Percentiles rank a stretch among this genome's conserved stretches.
Conservation (phyloP, 53 echinoderm and acorn worm species). For the Henricia sp. region DNA sequence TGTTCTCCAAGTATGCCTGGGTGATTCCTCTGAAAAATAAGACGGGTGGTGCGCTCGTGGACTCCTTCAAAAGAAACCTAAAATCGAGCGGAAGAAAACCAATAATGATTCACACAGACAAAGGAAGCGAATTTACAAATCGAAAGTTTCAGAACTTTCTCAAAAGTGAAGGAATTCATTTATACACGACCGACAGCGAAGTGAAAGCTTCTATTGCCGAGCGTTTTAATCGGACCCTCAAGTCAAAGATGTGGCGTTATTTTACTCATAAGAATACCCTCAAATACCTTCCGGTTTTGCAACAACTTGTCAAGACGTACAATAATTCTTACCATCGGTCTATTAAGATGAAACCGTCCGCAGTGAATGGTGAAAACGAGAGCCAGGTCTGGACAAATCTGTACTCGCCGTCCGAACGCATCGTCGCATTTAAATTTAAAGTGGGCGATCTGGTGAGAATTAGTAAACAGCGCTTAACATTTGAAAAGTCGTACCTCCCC, state of each 20-base stretch:
- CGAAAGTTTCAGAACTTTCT: background rate
- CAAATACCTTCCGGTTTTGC: conserved; percentile 33
- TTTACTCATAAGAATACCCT: conserved; percentile 32
- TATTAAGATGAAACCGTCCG: conserved; percentile 15
- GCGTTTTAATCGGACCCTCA: conserved; percentile 39
- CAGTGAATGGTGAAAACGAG: conserved; percentile 25
- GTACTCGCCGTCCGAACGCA: background rate
- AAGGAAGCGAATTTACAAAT: too few relatives aligned
- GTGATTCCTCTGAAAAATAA: too few relatives aligned
- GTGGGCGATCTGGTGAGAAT: conserved; percentile 57
- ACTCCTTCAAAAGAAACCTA: too few relatives aligned
- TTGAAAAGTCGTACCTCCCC: conserved; percentile 63
- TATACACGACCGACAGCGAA: conserved; percentile 50
- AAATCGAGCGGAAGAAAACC: too few relatives aligned
- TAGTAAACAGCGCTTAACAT: conserved; percentile 24
- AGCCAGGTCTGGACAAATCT: conserved; percentile 11
- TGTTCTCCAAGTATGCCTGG: too few relatives aligned
- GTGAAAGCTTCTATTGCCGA: conserved; percentile 44
- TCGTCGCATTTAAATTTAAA: conserved; percentile 10
- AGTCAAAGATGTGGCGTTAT: too few relatives aligned
- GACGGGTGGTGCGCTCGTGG: conserved; percentile 63
- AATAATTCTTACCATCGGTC: conserved; percentile 40
- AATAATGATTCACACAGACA: too few relatives aligned
- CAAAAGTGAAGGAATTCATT: conserved; percentile 14
- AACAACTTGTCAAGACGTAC: conserved; percentile 30